Evolutionary conservation across 2,113 vertebrate genomes (phyloP).

Genomic region (Pitta sordida): DNA sequence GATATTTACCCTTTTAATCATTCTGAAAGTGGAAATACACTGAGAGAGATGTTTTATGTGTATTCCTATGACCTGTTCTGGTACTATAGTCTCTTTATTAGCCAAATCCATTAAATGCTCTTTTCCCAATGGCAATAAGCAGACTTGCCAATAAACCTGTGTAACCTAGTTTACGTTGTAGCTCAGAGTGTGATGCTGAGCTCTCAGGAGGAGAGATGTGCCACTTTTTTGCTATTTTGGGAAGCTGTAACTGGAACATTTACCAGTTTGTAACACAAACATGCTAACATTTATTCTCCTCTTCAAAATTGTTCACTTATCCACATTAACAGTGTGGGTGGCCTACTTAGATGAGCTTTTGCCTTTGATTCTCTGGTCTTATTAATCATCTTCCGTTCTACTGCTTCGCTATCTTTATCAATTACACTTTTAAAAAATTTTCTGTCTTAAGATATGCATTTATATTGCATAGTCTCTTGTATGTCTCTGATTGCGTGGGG

Average conservation of each 20-base stretch:
- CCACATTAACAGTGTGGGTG: not conserved
- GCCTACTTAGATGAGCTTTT: conserved; percentile 4
- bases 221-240: conserved; percentile 58
- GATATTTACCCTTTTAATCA: not conserved
- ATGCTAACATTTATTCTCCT: not conserved
- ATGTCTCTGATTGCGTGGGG: not conserved
- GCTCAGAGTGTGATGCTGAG: not conserved
- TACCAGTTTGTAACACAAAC: conserved; percentile 33
- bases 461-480: not conserved
- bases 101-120: conserved; percentile 7
- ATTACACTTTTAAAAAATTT: not conserved
- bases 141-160: conserved; percentile 40
- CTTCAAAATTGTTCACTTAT: not conserved
- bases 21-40: not conserved
- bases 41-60: not conserved
- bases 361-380: not conserved
- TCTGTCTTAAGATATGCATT: not conserved
- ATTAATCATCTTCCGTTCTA: not conserved
- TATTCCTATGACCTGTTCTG: not conserved
- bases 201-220: conserved; percentile 62
- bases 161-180: conserved; percentile 45
- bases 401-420: not conserved
- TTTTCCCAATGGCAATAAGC: conserved; percentile 41
- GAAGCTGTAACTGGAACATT: conserved; percentile 47
- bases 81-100: not conserved